These are phyloP conservation scores for Labroides dimidiatus DNA, from an alignment of 2,797 vertebrate species.

Conservation along the genomic window DNA sequence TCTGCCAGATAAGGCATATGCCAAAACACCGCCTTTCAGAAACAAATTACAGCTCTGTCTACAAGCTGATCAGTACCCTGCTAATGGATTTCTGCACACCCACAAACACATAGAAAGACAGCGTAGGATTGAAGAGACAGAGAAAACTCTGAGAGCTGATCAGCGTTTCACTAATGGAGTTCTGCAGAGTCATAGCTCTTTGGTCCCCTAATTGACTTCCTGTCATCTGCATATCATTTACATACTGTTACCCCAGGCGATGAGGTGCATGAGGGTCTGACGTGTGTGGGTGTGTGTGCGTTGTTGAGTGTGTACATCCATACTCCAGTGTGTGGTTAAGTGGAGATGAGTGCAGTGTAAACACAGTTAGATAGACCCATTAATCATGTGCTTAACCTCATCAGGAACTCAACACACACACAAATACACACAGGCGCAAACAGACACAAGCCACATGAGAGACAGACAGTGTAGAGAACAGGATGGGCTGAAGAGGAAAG, in stretches of 20 bases:
- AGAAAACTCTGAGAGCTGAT: conserved; percentile 47
- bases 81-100: conserved; percentile 27
- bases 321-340: conserved; percentile 50
- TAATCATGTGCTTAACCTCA: conserved; percentile 78
- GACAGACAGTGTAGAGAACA: conserved; percentile 7
- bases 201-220: conserved; percentile 73
- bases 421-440: conserved; percentile 3
- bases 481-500: conserved; percentile 5
- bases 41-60: conserved; percentile 11
- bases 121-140: background rate
- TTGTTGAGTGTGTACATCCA: conserved; percentile 11
- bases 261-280: conserved; percentile 39
- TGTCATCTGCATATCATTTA: conserved; percentile 79
- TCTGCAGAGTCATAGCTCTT: conserved; percentile 68
- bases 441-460: background rate
- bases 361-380: conserved; percentile 69
- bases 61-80: conserved; percentile 16
- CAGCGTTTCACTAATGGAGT: conserved; percentile 68
- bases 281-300: conserved; percentile 12
- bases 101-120: conserved; percentile 5
- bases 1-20: background rate
- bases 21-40: background rate
- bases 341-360: conserved; percentile 69
- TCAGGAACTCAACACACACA: conserved; percentile 50
- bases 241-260: conserved; percentile 68